Conservation (phyloP, 2,888 invertebrate genomes). For the Stenodera caucasica region DNA sequence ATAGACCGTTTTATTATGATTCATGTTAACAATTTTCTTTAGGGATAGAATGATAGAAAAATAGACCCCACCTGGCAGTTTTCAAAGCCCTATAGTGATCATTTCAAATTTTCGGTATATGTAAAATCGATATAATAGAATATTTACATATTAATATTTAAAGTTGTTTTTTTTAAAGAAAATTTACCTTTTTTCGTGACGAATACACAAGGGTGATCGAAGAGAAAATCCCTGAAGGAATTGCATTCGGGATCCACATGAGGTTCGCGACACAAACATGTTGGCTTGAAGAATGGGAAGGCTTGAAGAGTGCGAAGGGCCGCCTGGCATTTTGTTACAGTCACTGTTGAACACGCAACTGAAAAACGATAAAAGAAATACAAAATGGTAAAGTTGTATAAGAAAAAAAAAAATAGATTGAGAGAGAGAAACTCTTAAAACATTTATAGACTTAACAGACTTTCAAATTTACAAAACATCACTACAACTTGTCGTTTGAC, state of each 20-base stretch:
- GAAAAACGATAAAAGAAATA: constrained; percentile 53
- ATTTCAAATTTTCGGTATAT: neutral
- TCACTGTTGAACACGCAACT: constrained; percentile 93
- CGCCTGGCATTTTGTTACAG: constrained; percentile 91
- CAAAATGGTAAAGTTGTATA: neutral
- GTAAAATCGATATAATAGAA: constrained; percentile 16
- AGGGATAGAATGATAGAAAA: neutral
- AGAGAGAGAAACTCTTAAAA: constrained; percentile 19
- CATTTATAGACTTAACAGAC: constrained; percentile 26
- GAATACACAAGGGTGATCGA: constrained; percentile 91
- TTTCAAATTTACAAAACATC: constrained; percentile 27
- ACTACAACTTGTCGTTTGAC: constrained; percentile 26
- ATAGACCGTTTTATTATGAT: neutral
- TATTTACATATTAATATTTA: constrained; percentile 27
- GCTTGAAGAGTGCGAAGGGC: constrained; percentile 86
- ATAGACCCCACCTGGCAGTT: neutral
- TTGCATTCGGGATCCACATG: constrained; percentile 90
- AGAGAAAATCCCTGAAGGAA: constrained; percentile 89
- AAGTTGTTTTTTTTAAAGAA: constrained; percentile 2
- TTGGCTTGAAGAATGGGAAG: constrained; percentile 91
- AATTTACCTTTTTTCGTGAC: constrained; percentile 83
- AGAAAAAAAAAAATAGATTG: neutral
- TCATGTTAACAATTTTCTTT: neutral
- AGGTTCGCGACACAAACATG: constrained; percentile 88
- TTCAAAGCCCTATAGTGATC: neutral